Percentiles rank a stretch among this genome's conserved stretches.
Conservation (phyloP, 2,888 invertebrate species). For the Leucozona laternaria region DNA sequence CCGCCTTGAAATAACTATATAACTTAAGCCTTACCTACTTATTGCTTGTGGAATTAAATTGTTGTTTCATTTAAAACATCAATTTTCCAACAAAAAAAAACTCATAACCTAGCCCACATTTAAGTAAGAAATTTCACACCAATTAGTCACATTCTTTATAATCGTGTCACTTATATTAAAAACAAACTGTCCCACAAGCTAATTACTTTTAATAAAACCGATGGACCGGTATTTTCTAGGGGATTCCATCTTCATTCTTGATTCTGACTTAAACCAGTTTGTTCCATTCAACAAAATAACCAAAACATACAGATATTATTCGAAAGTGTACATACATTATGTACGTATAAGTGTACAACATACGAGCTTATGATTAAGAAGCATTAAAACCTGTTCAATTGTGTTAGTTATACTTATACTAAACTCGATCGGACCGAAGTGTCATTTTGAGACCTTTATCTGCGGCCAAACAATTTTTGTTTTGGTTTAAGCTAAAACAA, state of each 20-base stretch:
- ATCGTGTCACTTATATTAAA: slow-evolving; percentile 21
- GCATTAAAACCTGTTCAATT: slow-evolving; percentile 5
- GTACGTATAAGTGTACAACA: not conserved
- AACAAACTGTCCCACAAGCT: slow-evolving; percentile 6
- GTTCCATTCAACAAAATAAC: slow-evolving; percentile 5
- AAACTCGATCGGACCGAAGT: not conserved
- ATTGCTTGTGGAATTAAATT: not conserved
- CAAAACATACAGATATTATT: not conserved
- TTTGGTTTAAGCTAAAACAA: slow-evolving; percentile 10
- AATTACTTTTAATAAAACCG: slow-evolving; percentile 27
- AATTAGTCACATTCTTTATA: slow-evolving; percentile 51
- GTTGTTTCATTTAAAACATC: not conserved
- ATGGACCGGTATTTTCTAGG: slow-evolving; percentile 59
- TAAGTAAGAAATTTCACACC: slow-evolving; percentile 21
- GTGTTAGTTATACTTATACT: slow-evolving; percentile 1
- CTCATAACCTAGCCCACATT: not conserved
- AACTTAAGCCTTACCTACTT: not conserved
- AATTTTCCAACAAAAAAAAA: not conserved
- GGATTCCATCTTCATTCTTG: slow-evolving; percentile 38
- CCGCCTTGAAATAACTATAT: not conserved
- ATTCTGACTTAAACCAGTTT: slow-evolving; percentile 59
- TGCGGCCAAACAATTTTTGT: not conserved
- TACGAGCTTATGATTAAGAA: not conserved
- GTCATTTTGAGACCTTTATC: not conserved
- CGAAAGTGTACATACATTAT: not conserved